phyloP scores from a whole-genome alignment of 37 sponge, comb jelly and placozoan species.

The Beroe ovata region DNA sequence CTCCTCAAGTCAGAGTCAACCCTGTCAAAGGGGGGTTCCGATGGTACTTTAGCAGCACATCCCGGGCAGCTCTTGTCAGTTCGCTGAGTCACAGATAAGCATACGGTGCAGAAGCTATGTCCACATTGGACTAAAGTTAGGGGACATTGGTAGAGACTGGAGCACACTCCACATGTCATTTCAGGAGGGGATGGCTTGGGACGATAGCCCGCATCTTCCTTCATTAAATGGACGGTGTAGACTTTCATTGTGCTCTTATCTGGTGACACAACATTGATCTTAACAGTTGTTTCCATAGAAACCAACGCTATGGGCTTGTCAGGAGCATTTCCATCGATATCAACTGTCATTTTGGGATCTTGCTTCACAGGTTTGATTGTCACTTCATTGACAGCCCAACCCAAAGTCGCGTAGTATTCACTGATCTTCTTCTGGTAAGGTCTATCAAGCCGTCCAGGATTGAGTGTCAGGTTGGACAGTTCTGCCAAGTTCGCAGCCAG shows the following conservation, averaged over 20 bases:
- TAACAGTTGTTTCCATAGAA: conserved; percentile 17
- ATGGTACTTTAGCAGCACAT: neutral
- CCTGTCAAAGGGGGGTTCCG: conserved; percentile 19
- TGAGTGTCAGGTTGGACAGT: conserved; percentile 74
- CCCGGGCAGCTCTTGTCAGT: conserved; percentile 52
- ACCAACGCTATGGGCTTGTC: conserved; percentile 6
- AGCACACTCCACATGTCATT: conserved; percentile 39
- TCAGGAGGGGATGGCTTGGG: neutral
- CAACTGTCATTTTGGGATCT: conserved; percentile 59
- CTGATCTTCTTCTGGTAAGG: conserved; percentile 60
- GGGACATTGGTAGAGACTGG: conserved; percentile 10
- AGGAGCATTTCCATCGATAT: conserved; percentile 53
- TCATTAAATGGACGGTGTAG: conserved; percentile 32
- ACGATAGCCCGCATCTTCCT: conserved; percentile 44
- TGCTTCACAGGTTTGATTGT: conserved; percentile 54
- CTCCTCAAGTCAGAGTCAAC: conserved; percentile 10
- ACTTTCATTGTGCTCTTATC: conserved; percentile 21
- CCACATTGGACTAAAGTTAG: conserved; percentile 8
- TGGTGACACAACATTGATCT: conserved; percentile 30
- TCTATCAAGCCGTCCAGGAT: conserved; percentile 68
- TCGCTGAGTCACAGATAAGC: conserved; percentile 54
- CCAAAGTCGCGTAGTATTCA: conserved; percentile 56
- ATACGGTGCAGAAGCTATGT: conserved; percentile 35
- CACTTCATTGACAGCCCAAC: conserved; percentile 56
- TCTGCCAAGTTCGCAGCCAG: conserved; percentile 83